Conservation (phyloP, 2,888 invertebrate genomes). For the Tromatobia lineatoria region DNA sequence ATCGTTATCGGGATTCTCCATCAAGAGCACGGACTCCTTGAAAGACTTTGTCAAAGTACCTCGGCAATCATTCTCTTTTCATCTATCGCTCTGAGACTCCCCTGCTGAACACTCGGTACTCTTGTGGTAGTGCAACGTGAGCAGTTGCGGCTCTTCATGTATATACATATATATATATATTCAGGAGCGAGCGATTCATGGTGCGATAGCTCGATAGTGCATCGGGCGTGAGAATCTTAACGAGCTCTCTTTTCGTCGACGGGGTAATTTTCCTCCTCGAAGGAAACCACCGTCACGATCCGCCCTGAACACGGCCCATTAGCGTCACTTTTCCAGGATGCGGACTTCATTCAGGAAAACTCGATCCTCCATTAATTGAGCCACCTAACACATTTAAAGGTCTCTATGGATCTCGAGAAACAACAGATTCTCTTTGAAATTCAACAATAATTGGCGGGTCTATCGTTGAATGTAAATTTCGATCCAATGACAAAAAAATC, state of each 20-base stretch:
- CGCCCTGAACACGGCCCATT: constrained; percentile 21
- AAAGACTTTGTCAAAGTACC: constrained; percentile 42
- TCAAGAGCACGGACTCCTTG: constrained; percentile 10
- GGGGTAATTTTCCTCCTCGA: constrained; percentile 39
- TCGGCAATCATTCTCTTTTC: constrained; percentile 46
- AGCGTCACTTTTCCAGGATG: constrained; percentile 11
- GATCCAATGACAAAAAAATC: not conserved
- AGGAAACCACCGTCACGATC: not conserved
- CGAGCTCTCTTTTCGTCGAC: constrained; percentile 28
- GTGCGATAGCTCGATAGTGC: constrained; percentile 26
- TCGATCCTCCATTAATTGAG: not conserved
- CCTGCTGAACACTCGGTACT: constrained; percentile 25
- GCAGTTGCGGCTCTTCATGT: not conserved
- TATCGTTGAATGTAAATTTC: not conserved
- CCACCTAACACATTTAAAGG: not conserved
- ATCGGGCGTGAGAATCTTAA: constrained; percentile 42
- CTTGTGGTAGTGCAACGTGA: constrained; percentile 22
- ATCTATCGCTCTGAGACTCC: constrained; percentile 6
- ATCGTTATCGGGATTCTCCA: constrained; percentile 34
- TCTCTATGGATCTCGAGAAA: not conserved
- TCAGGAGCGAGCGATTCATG: constrained; percentile 28
- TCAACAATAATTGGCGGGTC: constrained; percentile 7
- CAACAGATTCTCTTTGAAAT: not conserved
- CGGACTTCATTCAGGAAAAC: constrained; percentile 3
- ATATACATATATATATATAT: not conserved